Conservation (phyloP, 2,888 invertebrate species). For the Octonoba sinensis region DNA sequence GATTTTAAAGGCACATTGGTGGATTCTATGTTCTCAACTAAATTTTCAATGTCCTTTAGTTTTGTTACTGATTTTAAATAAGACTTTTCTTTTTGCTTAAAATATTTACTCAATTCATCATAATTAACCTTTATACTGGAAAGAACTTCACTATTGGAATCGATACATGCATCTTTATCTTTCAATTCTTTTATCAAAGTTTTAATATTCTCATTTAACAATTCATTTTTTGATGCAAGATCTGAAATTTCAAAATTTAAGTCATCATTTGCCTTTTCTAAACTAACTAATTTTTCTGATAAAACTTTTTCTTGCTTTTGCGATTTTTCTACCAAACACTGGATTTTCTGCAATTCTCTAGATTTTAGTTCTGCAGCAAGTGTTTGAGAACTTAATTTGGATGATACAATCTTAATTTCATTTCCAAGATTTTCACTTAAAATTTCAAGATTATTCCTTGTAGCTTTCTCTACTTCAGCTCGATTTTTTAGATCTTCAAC, state of each 20-base stretch:
- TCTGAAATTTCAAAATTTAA: conserved; percentile 17
- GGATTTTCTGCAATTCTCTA: conserved; percentile 17
- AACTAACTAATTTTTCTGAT: conserved; percentile 17
- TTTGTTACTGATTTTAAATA: conserved; percentile 9
- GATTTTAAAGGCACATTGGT: conserved; percentile 2
- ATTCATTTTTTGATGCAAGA: background rate
- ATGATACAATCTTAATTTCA: conserved; percentile 1
- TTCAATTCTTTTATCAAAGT: conserved; percentile 11
- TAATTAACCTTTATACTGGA: too few relatives aligned
- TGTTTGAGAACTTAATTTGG: too few relatives aligned
- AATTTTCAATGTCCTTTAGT: background rate
- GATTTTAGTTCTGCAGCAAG: conserved; percentile 1
- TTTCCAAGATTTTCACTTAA: conserved; percentile 1
- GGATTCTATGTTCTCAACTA: conserved; percentile 21
- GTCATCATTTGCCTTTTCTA: conserved; percentile 9
- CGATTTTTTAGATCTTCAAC: background rate
- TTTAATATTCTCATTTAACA: conserved; percentile 11
- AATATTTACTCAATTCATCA: too few relatives aligned
- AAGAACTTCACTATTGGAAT: too few relatives aligned
- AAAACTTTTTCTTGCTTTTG: conserved; percentile 11
- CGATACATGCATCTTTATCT: background rate
- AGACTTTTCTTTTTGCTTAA: too few relatives aligned
- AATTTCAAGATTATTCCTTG: conserved; percentile 3
- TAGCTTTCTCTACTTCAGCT: background rate
- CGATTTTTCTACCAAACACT: conserved; percentile 1